Conservation (phyloP, 2,113 vertebrate species). For the Climacteris rufus region DNA sequence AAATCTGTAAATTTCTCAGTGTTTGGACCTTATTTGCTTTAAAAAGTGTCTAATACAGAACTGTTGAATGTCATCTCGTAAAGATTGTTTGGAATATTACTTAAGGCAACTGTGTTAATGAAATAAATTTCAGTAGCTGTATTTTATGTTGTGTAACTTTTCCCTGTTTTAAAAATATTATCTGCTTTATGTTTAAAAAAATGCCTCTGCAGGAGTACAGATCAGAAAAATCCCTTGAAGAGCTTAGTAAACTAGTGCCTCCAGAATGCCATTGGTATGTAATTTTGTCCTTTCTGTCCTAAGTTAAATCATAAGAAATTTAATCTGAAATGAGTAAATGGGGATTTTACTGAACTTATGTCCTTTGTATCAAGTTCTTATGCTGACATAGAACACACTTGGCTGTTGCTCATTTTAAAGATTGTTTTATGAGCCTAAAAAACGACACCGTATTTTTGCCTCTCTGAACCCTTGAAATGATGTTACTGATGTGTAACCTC, state of each 20-base stretch:
- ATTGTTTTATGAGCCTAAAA: neutral
- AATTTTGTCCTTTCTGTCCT: neutral
- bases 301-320: neutral
- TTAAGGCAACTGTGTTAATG: neutral
- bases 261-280: conserved; percentile 96
- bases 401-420: neutral
- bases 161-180: neutral
- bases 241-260: conserved; percentile 93
- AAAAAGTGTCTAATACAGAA: neutral
- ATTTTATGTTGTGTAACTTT: neutral
- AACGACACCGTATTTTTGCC: neutral
- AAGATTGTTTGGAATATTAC: neutral
- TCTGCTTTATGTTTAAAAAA: neutral
- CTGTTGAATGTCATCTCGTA: neutral
- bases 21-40: neutral
- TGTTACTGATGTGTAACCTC: neutral
- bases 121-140: neutral
- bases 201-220: conserved; percentile 87
- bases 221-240: conserved; percentile 96
- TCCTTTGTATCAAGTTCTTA: neutral
- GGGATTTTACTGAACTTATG: neutral
- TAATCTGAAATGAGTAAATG: neutral
- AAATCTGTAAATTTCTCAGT: neutral
- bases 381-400: neutral
- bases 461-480: neutral